Base-by-base conservation (phyloP, 2,797 vertebrate species). In the Brotogeris chrysoptera region DNA sequence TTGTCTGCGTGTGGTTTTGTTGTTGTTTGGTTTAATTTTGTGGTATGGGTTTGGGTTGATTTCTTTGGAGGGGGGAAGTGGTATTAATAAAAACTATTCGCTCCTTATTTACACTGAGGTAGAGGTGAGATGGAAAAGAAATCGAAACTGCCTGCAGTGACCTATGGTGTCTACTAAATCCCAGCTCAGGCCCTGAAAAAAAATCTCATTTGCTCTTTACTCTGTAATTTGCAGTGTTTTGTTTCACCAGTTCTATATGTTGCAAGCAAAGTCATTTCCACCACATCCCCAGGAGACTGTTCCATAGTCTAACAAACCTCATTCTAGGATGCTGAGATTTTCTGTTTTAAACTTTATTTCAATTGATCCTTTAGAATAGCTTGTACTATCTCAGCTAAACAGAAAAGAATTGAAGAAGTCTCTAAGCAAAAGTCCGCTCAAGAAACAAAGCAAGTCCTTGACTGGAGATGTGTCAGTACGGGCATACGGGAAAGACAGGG, bases 201-300 rank as follows among this genome's bases (percentile, higher is more conserved):
- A 71, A 50, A n/a, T n/a, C 21, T 80, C 28, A 68, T 28, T 69
- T 93, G 10, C 11, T 78, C 44, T 86, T 70, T 79, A 30, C 14
- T 68, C 34, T 61, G 24, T 79, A 47, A 86, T 61, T 83, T 82
- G 6, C 15, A 69, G 16, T 71, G 23, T 28, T 92, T 90, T 80
- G 34, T 88, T 95, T 86, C 85, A 83, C 24, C 8, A 7, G 27
- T 69, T 83, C 50, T 93, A 0, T 53, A 57, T 46, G 19, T 83
- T 88, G 38, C 52, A 88, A 88, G 79, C 9, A 61, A 80, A 93
- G 87, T 80, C 1, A 90, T 91, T 96, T 93, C 79, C 3, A 88
- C 7, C 41, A 68, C 25, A 59, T 41, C 38, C 79, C 44, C 59
- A n/a, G 57, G 41, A 95, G 85, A 49, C 11, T 71, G 16, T 87